phyloP scores from a whole-genome alignment of 2,888 invertebrate species.

The Sphaerophoria rueppellii region DNA sequence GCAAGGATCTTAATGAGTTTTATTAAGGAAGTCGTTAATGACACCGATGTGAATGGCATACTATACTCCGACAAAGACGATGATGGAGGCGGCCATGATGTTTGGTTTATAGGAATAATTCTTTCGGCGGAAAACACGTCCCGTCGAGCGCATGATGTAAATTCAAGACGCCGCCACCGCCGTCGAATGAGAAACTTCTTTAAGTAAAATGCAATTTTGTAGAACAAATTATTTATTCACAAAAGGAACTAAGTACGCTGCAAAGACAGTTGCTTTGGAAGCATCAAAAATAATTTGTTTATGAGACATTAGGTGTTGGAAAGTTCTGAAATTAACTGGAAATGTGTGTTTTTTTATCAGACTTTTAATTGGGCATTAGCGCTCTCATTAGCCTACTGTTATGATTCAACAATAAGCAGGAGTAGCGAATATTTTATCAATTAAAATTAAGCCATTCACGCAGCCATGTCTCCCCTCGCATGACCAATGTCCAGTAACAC shows the following conservation, averaged over 20 bases:
- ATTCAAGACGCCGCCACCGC: constrained; percentile 21
- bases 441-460: constrained; percentile 15
- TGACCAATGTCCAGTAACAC: neutral
- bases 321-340: no score
- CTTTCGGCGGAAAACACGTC: constrained; percentile 51
- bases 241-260: constrained; percentile 26
- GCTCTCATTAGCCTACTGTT: no score
- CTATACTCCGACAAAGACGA: no score
- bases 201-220: constrained; percentile 37
- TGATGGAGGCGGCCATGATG: constrained; percentile 50
- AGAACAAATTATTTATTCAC: constrained; percentile 39
- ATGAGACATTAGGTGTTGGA: no score
- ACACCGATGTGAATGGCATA: constrained; percentile 67
- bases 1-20: constrained; percentile 71
- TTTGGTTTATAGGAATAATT: constrained; percentile 53
- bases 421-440: constrained; percentile 20
- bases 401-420: neutral
- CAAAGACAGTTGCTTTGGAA: neutral
- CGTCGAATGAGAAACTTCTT: constrained; percentile 20
- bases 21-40: constrained; percentile 72
- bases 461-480: neutral
- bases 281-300: no score
- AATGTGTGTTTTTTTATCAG: no score
- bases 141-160: constrained; percentile 54
- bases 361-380: no score